These are phyloP conservation scores for Cryptomyrus ogoouensis DNA, from an alignment of 2,113 vertebrate genomes.

Conservation along the genomic window DNA sequence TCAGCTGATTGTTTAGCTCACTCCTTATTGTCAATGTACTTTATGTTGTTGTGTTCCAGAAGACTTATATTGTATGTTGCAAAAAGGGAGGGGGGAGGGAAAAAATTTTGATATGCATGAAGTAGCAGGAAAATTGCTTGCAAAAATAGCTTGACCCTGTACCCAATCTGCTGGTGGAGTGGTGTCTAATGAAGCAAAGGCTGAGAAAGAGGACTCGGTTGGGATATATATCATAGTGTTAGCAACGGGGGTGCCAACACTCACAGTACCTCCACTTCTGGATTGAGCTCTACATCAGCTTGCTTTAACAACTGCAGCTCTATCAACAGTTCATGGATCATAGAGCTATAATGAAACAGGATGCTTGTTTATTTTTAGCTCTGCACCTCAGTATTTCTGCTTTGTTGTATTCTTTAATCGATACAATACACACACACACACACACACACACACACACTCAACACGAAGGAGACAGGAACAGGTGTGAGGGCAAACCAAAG, in stretches of 20 bases:
- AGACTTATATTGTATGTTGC: neutral
- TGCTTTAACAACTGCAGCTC: neutral
- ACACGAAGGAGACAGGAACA: too few relatives aligned
- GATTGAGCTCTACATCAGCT: slow-evolving; percentile 22
- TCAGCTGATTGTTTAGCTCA: neutral
- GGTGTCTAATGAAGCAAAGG: slow-evolving; percentile 48
- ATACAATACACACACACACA: neutral
- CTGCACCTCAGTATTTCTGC: neutral
- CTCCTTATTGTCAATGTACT: neutral
- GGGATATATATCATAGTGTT: slow-evolving; percentile 33
- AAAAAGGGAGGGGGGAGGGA: neutral
- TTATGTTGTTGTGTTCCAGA: neutral
- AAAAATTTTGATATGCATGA: slow-evolving; percentile 40
- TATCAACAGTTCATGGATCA: neutral
- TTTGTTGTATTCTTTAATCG: neutral
- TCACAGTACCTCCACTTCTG: slow-evolving; percentile 14
- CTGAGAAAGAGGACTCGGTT: slow-evolving; percentile 24
- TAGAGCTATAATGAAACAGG: neutral
- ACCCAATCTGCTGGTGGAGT: slow-evolving; percentile 40
- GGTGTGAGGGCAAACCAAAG: too few relatives aligned
- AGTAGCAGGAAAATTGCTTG: slow-evolving; percentile 44
- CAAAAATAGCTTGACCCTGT: slow-evolving; percentile 51
- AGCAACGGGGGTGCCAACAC: neutral
- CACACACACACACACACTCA: too few relatives aligned
- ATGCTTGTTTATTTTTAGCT: slow-evolving; percentile 8